Evolutionary conservation across 1,140 invertebrate species (phyloP).

Genomic region (Drosophila cardini): DNA sequence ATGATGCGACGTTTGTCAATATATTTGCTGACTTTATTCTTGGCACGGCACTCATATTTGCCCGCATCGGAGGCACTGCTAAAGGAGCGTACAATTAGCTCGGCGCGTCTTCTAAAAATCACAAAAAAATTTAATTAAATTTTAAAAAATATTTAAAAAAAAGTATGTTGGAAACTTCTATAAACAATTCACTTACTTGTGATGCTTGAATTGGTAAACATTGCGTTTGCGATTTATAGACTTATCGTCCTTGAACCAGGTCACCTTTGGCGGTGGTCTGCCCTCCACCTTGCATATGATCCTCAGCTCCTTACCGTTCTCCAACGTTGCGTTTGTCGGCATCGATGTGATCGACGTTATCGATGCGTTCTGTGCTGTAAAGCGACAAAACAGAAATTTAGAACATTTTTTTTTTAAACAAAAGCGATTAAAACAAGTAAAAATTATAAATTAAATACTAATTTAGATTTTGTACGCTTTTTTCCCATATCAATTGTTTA

Average conservation of each 20-base stretch:
- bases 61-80: constrained; percentile 89
- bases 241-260: constrained; percentile 90
- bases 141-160: constrained; percentile 4
- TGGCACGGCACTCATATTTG: constrained; percentile 90
- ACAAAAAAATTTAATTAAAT: background rate
- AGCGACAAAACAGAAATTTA: constrained; percentile 46
- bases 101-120: constrained; percentile 88
- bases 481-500: constrained; percentile 34
- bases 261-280: constrained; percentile 88
- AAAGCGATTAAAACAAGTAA: too few species aligned
- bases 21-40: constrained; percentile 80
- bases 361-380: constrained; percentile 84
- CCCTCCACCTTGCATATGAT: constrained; percentile 89
- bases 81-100: constrained; percentile 90
- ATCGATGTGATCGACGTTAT: constrained; percentile 64
- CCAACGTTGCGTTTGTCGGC: constrained; percentile 73
- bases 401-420: background rate
- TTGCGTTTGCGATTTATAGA: constrained; percentile 85
- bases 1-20: constrained; percentile 74
- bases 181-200: constrained; percentile 71
- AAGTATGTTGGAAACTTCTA: background rate
- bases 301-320: constrained; percentile 86
- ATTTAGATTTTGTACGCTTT: constrained; percentile 46
- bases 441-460: constrained; percentile 33
- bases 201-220: constrained; percentile 82